A percentile compares a stretch with the other conserved stretches of the same genome.
Evolutionary conservation across 1,140 invertebrate genomes (phyloP).

Genomic region (Listronotus bonariensis): DNA sequence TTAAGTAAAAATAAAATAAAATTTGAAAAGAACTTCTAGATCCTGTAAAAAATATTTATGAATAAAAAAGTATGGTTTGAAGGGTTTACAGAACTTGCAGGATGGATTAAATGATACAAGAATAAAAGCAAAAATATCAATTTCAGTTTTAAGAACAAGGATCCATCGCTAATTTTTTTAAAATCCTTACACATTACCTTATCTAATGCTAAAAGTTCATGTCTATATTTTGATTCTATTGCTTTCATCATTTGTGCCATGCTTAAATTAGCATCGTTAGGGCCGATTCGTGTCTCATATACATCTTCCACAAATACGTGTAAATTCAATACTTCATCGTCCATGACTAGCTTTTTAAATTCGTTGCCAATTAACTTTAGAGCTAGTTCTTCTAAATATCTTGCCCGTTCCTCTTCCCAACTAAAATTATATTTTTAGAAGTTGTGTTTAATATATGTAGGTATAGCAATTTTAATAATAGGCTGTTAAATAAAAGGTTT

Average conservation of each 20-base stretch:
- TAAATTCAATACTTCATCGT: conserved; percentile 62
- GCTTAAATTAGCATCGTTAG: conserved; percentile 61
- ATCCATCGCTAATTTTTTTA: too few relatives aligned
- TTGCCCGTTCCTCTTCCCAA: conserved; percentile 55
- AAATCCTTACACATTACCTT: conserved; percentile 18
- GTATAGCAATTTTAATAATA: too few relatives aligned
- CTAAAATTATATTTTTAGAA: conserved; percentile 7
- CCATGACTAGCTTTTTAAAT: conserved; percentile 60
- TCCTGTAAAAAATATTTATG: too few relatives aligned
- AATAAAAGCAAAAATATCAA: too few relatives aligned
- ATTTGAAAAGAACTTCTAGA: too few relatives aligned
- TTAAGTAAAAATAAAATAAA: too few relatives aligned
- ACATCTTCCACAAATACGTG: conserved; percentile 68
- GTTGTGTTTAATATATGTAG: too few relatives aligned
- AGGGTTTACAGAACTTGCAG: too few relatives aligned
- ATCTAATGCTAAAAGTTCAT: conserved; percentile 37
- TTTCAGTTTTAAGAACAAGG: too few relatives aligned
- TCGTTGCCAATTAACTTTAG: conserved; percentile 56
- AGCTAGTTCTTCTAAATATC: conserved; percentile 56
- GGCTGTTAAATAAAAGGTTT: too few relatives aligned
- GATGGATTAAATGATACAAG: too few relatives aligned
- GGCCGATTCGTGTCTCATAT: conserved; percentile 65
- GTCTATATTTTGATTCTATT: conserved; percentile 65
- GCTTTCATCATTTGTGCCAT: conserved; percentile 64
- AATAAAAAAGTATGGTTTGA: too few relatives aligned